Base-by-base conservation (phyloP, 2,113 vertebrate species). In the Trinectes maculatus region DNA sequence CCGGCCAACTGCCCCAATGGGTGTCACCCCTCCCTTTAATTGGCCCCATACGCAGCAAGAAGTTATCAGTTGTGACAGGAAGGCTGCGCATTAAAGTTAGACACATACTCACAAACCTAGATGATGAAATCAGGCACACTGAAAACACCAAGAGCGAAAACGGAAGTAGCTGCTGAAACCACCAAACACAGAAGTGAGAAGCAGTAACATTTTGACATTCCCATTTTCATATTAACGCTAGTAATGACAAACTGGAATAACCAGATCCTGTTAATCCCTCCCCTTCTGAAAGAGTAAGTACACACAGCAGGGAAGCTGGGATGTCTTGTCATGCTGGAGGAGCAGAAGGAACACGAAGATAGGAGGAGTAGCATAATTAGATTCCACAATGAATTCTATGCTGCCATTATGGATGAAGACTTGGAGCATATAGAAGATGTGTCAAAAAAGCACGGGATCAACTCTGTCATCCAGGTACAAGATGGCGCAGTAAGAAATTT, bases 1-100 rank as follows among this genome's bases (percentile, higher is more conserved):
- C 15, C 5, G 19, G 25, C 37, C 13, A 29, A 39, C 22, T 4
- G 6, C 37, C 21, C 1, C 33, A 15, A 31, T 18, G 15, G 34
- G 40, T 49, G 63, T 52, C 31, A 66, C 26, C 31, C 31, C 10
- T 44, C 54, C 74, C 65, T 52, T 3, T 52, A 39, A 71, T 5
- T 54, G 74, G 69, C 79, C 78, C 66, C 56, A 0, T 24, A 25
- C 0, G 3, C 54, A 54, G 15, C 24, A 21, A 16, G 5, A 49
- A 34, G 51, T 79, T 86, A 86, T 83, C 81, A 81, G 77, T 9
- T 44, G 8, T 3, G 6, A 76, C 68, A 84, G 74, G 39, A 77
- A 56, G 37, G 28, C 39, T 18, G 16, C 2, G 2, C 18, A 55
- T 62, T 59, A 73, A 49, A 67, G 33, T 66, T 16, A 31, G 25